Evolutionary conservation across 2,888 invertebrate species (phyloP).

Genomic region (Drosophila lutescens): DNA sequence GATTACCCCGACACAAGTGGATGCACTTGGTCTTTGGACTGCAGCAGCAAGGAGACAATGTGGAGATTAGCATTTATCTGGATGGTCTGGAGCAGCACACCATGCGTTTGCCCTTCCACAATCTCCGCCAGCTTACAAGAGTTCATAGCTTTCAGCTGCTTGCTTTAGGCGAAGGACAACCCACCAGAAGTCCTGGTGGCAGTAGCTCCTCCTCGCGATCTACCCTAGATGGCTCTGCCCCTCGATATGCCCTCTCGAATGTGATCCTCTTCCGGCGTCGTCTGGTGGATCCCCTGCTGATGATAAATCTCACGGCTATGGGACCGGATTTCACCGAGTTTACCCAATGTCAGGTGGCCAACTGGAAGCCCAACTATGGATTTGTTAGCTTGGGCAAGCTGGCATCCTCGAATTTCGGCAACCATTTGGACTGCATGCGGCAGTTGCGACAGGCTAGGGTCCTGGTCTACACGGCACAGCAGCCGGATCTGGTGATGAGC

Average conservation of each 20-base stretch:
- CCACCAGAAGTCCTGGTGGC: constrained; percentile 46
- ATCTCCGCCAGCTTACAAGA: constrained; percentile 70
- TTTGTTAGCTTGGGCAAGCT: constrained; percentile 78
- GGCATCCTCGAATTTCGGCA: constrained; percentile 70
- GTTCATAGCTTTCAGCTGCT: constrained; percentile 81
- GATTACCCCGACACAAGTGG: constrained; percentile 81
- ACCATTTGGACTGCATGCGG: constrained; percentile 83
- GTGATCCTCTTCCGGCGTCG: constrained; percentile 82
- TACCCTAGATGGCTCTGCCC: constrained; percentile 72
- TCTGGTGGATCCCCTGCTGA: constrained; percentile 64
- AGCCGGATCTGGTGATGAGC: constrained; percentile 85
- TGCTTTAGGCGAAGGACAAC: constrained; percentile 76
- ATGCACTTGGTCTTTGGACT: constrained; percentile 82
- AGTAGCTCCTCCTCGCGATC: constrained; percentile 70
- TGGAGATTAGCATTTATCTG: constrained; percentile 75
- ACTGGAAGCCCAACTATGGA: constrained; percentile 83
- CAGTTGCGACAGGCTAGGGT: constrained; percentile 87
- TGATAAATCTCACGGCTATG: constrained; percentile 82
- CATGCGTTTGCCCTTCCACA: constrained; percentile 77
- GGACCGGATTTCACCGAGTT: constrained; percentile 84
- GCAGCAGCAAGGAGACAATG: constrained; percentile 68
- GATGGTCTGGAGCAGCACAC: constrained; percentile 81
- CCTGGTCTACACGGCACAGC: constrained; percentile 87
- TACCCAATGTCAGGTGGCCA: constrained; percentile 82
- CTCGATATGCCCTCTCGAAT: constrained; percentile 81